These are phyloP conservation scores for Myodes glareolus DNA, from an alignment of 2,113 vertebrate genomes.

Conservation along the genomic window DNA sequence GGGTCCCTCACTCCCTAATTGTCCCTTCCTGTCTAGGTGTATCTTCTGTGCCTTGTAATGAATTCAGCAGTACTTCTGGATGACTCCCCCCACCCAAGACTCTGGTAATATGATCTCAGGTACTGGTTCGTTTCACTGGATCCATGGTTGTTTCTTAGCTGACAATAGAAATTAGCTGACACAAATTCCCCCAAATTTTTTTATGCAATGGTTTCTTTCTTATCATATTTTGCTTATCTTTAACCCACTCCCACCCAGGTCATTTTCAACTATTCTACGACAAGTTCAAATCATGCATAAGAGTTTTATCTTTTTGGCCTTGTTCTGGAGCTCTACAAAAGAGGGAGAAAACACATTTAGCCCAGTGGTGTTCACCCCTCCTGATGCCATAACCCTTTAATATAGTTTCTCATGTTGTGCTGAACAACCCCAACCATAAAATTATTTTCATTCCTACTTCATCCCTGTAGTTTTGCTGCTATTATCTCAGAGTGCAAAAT, in stretches of 20 bases:
- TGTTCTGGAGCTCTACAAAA: background rate
- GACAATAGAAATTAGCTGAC: background rate
- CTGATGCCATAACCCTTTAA: background rate
- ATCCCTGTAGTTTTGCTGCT: background rate
- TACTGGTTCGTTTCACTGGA: background rate
- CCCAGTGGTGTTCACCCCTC: background rate
- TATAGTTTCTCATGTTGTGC: background rate
- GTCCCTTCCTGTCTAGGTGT: background rate
- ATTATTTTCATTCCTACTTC: background rate
- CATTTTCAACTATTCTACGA: constrained; percentile 2
- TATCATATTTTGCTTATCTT: background rate
- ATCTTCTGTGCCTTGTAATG: background rate
- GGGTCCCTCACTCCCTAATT: background rate
- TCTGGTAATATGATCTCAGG: background rate
- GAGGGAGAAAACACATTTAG: background rate
- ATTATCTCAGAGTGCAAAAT: background rate
- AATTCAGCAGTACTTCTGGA: background rate
- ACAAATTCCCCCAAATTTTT: background rate
- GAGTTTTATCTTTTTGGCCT: background rate
- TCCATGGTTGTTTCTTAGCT: background rate
- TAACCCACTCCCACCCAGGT: background rate
- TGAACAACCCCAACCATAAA: background rate
- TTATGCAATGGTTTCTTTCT: background rate
- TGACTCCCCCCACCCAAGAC: background rate
- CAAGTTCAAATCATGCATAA: background rate